Evolutionary conservation across 2,797 vertebrate genomes (phyloP).

Genomic region (Sphenopsis melanotis): DNA sequence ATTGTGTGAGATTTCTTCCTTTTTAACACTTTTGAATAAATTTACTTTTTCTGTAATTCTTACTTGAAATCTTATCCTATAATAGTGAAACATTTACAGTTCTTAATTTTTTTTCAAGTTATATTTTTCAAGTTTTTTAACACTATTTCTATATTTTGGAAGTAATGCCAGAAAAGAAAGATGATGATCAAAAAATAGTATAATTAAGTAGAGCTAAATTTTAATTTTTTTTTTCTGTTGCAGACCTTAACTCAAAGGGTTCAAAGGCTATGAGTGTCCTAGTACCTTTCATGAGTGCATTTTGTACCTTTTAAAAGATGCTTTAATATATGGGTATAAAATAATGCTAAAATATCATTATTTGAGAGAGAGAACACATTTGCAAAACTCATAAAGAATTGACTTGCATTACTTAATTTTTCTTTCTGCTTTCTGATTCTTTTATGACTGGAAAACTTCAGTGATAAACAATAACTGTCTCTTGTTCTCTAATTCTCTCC

Average conservation of each 20-base stretch:
- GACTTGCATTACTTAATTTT: background rate
- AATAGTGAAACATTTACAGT: background rate
- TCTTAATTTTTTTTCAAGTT: background rate
- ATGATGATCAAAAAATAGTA: background rate
- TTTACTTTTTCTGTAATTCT: background rate
- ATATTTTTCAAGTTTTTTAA: background rate
- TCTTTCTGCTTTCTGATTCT: background rate
- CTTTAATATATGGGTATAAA: background rate
- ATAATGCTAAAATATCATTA: background rate
- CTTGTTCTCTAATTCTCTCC: background rate
- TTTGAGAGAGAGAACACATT: fast-evolving
- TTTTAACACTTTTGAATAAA: background rate
- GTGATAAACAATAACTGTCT: background rate
- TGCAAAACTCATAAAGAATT: background rate
- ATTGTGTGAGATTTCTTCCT: background rate
- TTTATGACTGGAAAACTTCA: background rate
- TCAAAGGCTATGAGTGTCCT: background rate
- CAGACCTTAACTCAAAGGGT: background rate
- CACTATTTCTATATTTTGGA: background rate
- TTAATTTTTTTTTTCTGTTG: background rate
- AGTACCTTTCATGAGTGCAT: background rate
- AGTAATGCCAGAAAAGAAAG: background rate
- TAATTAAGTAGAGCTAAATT: background rate
- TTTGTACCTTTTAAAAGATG: background rate
- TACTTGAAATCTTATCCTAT: background rate